A percentile compares a stretch with the other conserved stretches of the same genome.
These are phyloP conservation scores for Porites lobata DNA, from an alignment of 92 coral and sea anemone genomes.

Conservation along the genomic window DNA sequence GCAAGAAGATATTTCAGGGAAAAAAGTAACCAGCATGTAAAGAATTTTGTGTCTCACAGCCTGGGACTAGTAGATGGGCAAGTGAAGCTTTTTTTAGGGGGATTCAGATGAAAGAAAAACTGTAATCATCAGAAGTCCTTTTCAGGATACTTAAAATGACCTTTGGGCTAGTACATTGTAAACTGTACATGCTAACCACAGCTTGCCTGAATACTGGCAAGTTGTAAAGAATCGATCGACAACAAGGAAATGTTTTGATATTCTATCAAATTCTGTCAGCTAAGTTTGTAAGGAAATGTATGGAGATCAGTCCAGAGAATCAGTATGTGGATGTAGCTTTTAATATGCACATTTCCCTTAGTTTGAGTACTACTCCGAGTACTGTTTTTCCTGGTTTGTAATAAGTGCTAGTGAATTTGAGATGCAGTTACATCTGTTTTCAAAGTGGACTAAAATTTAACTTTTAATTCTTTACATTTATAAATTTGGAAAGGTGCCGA, in stretches of 20 bases:
- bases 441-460: constrained; percentile 12
- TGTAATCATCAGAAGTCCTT: constrained; percentile 14
- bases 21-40: constrained; percentile 6
- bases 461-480: constrained; percentile 5
- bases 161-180: constrained; percentile 9
- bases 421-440: constrained; percentile 8
- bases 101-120: background rate
- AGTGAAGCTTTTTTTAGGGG: background rate
- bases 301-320: background rate
- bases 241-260: background rate
- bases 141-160: constrained; percentile 6
- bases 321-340: constrained; percentile 10
- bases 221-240: background rate
- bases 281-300: background rate
- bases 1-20: constrained; percentile 9
- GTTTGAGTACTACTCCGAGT: constrained; percentile 6
- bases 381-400: background rate
- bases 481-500: too few relatives aligned
- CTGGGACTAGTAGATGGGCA: too few relatives aligned
- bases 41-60: background rate
- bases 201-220: constrained; percentile 9
- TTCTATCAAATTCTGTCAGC: constrained; percentile 10
- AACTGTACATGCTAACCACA: constrained; percentile 17
- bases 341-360: constrained; percentile 13
- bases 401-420: constrained; percentile 13